Percentiles rank a stretch among this genome's conserved stretches.
Conservation (phyloP, 2,888 invertebrate species). For the Pelosia muscerda region DNA sequence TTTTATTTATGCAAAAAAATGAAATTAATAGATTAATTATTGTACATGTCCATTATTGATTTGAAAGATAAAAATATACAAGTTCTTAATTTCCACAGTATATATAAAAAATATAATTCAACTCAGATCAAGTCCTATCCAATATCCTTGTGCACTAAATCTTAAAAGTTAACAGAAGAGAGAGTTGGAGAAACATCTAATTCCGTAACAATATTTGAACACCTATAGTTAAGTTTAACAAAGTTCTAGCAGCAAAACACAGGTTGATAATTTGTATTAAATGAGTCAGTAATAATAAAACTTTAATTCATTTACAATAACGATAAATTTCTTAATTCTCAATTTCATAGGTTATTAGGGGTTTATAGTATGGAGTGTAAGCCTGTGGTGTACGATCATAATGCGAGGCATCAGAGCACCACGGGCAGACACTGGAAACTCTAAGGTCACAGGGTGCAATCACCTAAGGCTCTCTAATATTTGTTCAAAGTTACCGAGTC, state of each 20-base stretch:
- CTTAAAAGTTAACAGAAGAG: slow-evolving; percentile 82
- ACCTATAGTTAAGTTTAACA: slow-evolving; percentile 85
- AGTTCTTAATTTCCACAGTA: slow-evolving; percentile 83
- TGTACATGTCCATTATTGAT: slow-evolving; percentile 86
- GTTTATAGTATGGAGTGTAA: slow-evolving; percentile 60
- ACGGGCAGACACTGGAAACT: slow-evolving; percentile 61
- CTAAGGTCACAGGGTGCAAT: slow-evolving; percentile 72
- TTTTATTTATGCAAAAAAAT: slow-evolving; percentile 86
- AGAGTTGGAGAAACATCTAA: slow-evolving; percentile 83
- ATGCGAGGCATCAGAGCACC: slow-evolving; percentile 52
- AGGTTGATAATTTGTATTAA: slow-evolving; percentile 78
- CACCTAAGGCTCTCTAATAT: slow-evolving; percentile 82
- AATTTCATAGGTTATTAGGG: slow-evolving; percentile 75
- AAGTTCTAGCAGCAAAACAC: slow-evolving; percentile 83
- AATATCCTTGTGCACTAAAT: slow-evolving; percentile 86
- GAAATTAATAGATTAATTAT: slow-evolving; percentile 83
- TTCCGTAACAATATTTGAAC: slow-evolving; percentile 85
- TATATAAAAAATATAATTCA: slow-evolving; percentile 86
- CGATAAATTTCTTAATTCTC: slow-evolving; percentile 75
- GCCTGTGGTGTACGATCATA: slow-evolving; percentile 47
- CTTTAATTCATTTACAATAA: slow-evolving; percentile 84
- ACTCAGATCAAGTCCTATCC: slow-evolving; percentile 85
- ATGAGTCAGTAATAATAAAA: slow-evolving; percentile 84
- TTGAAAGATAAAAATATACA: slow-evolving; percentile 85
- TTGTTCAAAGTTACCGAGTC: slow-evolving; percentile 77